Evolutionary conservation across 2,888 invertebrate genomes (phyloP).

Genomic region (Eurois occulta): DNA sequence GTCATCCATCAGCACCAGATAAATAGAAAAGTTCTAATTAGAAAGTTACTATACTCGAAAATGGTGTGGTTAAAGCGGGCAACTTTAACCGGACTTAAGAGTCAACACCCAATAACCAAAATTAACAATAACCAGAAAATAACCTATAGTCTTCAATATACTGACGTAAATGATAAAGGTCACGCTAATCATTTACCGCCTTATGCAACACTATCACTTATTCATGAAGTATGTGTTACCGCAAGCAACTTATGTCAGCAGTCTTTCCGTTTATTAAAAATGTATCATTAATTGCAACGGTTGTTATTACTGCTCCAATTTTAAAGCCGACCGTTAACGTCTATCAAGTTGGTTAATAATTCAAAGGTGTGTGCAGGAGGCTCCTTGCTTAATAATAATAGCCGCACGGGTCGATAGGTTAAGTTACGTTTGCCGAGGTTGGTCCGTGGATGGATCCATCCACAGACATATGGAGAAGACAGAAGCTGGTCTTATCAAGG

Average conservation of each 20-base stretch:
- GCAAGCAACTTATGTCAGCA: not conserved
- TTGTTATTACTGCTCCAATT: not conserved
- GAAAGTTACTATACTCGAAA: not conserved
- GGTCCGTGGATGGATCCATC: not conserved
- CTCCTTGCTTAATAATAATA: not conserved
- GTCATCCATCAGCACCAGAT: not conserved
- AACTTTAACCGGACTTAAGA: too few relatives aligned
- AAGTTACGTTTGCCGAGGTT: not conserved
- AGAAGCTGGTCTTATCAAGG: not conserved
- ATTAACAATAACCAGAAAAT: too few relatives aligned
- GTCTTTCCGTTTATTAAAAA: not conserved
- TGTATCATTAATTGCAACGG: constrained; percentile 1
- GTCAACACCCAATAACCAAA: too few relatives aligned
- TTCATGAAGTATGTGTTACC: constrained; percentile 18
- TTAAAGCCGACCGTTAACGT: constrained; percentile 4
- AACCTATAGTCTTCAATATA: not conserved
- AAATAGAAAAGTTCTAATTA: not conserved
- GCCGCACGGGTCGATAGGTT: not conserved
- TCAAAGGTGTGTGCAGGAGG: not conserved
- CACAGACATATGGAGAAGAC: not conserved
- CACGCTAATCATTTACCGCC: constrained; percentile 1
- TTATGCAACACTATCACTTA: constrained; percentile 7
- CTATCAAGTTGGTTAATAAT: constrained; percentile 8
- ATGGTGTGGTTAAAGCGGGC: not conserved
- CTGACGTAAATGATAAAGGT: not conserved